Evolutionary conservation across 2,797 vertebrate genomes (phyloP), one percentile per base, ranked within the genome.

Genomic region (Macroramphosus scolopax): DNA sequence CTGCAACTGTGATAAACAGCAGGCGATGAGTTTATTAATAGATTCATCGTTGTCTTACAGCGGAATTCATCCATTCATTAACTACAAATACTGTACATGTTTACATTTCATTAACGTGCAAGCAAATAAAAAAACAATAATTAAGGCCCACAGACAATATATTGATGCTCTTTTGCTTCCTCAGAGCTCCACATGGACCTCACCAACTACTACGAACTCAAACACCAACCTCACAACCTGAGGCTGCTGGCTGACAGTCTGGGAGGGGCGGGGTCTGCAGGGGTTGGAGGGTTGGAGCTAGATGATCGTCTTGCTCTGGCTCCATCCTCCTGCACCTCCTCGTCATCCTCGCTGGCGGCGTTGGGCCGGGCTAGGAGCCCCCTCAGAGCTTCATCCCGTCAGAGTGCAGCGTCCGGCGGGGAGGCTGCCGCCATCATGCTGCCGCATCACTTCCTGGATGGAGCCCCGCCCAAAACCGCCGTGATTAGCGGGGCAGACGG

Each of bases 161-260:
- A n/a, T n/a, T n/a, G n/a, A 22, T 22, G 20, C 3, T 22, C 20
- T 3, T 22, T 3, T 22, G 20, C 3, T 22, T 22, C 11, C 36
- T 12, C 78, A 95, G 93, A 95, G 68, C 86, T 97, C 53, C 93
- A 96, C 84, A 92, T 93, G 92, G 95, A 96, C 74, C 90, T 94
- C 62, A 91, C 87, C 74, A 94, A 91, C 69, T 91, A 96, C 72
- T 97, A 95, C 55, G 94, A 93, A 78, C 92, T 95, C 56, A 95
- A 95, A 75, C 93, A 94, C 55, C 89, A 93, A 57, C 84, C 91
- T 4, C 88, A 90, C 67, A 88, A 89, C 50, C 81, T 88, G 59
- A 73, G 82, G 17, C 51, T 75, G n/a, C 57, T 83, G 40, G 48
- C 81, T 0, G 74, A 70, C 40, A 60, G 53, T 3, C 59, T 89